Conservation (phyloP, 2,797 vertebrate species). For the Dallia pectoralis region DNA sequence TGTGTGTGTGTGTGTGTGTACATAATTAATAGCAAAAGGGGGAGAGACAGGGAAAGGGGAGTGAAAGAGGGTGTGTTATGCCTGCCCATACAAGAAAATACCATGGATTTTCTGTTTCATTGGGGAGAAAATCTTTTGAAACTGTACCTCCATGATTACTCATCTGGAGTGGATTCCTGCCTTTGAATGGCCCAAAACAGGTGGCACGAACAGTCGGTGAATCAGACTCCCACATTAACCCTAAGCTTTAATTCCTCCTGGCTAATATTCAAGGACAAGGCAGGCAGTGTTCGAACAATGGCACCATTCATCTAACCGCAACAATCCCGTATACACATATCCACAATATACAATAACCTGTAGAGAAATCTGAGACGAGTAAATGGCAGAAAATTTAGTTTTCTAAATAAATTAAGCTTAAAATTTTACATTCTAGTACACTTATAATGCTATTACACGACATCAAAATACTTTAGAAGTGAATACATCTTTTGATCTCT, state of each 20-base stretch:
- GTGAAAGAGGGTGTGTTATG: not conserved
- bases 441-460: not conserved
- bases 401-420: not conserved
- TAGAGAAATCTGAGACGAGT: constrained; percentile 31
- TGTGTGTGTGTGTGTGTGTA: not conserved
- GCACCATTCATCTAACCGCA: constrained; percentile 53
- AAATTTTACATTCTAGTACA: not conserved
- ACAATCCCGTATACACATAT: constrained; percentile 30
- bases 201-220: constrained; percentile 27
- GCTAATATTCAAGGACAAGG: constrained; percentile 53
- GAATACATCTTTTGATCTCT: not conserved
- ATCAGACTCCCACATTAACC: constrained; percentile 30
- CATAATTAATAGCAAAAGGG: not conserved
- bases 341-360: constrained; percentile 30
- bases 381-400: not conserved
- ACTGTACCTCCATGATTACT: not conserved
- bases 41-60: not conserved
- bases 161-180: constrained; percentile 15
- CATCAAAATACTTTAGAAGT: not conserved
- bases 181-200: constrained; percentile 29
- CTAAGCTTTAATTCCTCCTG: constrained; percentile 51
- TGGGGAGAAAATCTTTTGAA: not conserved
- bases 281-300: constrained; percentile 61
- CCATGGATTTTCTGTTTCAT: not conserved
- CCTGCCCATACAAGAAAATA: not conserved